Base-by-base conservation (phyloP, 2,888 invertebrate genomes). In the Tetragonisca angustula region DNA sequence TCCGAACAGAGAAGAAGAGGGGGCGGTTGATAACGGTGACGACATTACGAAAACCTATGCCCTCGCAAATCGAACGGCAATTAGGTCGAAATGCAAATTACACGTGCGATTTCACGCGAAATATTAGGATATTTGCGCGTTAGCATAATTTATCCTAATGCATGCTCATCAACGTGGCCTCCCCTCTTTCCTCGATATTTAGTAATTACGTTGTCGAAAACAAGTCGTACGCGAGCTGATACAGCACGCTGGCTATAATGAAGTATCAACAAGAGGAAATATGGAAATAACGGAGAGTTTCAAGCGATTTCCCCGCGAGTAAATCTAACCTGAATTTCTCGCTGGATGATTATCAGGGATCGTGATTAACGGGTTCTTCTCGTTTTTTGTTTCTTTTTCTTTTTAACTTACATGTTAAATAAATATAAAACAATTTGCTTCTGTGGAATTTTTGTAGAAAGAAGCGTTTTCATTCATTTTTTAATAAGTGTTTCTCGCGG, bases 81-180 rank as follows among this genome's bases (percentile, higher is more conserved):
- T 83, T 85, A 83, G 65, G 79, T 79, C 56, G 72, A 32, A 62
- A 79, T 83, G 73, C 70, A 76, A 78, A 85, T 73, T 65, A 52
- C 70, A 62, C 75, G 68, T 27, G 59, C 43, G 67, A 36, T 24
- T 49, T 61, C 50, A 13, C 61, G 84, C 61, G 84, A 85, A 85
- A 83, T 83, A 85, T 85, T 70, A 67, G 73, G 54, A 76, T 43
- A 74, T 64, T 64, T 72, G 50, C 50, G 65, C 76, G 79, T 73
- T 62, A 62, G 76, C 83, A 70, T 79, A 79, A 83, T 83, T 73
- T 74, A 73, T 64, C 68, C 61, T 62, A 70, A 74, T 77, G 32
- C 32, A n/a, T n/a, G 32, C 54, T 54, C 70, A 36, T 62, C 76
- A 13, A 50, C 43, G 32, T 32, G 24, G 3, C 43, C 50, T 50